Evolutionary conservation across 1,140 invertebrate genomes (phyloP).

Genomic region (Daktulosphaira vitifoliae): DNA sequence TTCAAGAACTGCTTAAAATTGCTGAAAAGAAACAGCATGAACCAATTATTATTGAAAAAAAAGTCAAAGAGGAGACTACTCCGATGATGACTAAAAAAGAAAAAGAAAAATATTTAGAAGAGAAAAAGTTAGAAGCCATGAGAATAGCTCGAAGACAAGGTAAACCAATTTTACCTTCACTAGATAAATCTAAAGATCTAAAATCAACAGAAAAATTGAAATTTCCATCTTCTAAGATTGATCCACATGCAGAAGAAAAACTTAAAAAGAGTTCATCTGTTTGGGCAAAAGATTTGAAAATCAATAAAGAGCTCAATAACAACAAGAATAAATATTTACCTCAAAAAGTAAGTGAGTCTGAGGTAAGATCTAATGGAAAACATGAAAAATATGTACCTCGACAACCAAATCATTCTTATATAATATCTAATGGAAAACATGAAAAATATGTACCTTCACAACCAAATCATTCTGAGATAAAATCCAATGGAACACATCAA

Average conservation of each 20-base stretch:
- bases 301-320: conserved; percentile 18
- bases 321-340: conserved; percentile 21
- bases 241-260: conserved; percentile 29
- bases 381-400: neutral
- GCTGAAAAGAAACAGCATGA: conserved; percentile 75
- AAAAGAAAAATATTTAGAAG: conserved; percentile 58
- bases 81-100: conserved; percentile 70
- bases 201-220: conserved; percentile 4
- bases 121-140: conserved; percentile 45
- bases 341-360: neutral
- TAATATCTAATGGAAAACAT: no score
- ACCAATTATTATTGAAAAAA: conserved; percentile 56
- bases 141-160: conserved; percentile 18
- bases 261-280: conserved; percentile 37
- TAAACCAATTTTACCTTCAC: neutral
- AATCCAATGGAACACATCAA: neutral
- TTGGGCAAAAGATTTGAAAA: conserved; percentile 37
- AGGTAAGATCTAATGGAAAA: neutral
- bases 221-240: neutral
- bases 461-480: neutral
- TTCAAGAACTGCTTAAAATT: conserved; percentile 62
- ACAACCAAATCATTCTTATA: no score
- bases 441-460: conserved; percentile 12
- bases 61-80: conserved; percentile 52
- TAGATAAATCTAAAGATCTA: conserved; percentile 26